Evolutionary conservation across 1,140 invertebrate genomes (phyloP).

Genomic region (Drosophila kurseongensis): DNA sequence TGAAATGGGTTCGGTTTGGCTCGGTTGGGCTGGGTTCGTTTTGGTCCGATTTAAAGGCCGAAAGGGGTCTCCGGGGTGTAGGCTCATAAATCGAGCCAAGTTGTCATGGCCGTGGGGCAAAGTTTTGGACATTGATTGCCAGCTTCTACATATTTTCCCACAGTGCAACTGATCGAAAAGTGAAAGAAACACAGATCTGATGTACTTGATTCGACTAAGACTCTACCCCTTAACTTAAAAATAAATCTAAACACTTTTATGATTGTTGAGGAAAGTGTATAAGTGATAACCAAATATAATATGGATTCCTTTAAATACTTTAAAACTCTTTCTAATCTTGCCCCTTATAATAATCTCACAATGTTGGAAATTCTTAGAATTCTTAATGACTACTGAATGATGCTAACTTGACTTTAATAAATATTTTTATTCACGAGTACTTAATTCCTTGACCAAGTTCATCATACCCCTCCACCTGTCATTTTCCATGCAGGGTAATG

Average conservation of each 20-base stretch:
- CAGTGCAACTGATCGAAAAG: conserved; percentile 71
- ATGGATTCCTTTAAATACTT: no score
- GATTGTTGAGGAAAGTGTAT: no score
- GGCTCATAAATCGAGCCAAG: conserved; percentile 74
- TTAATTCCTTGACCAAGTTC: background rate
- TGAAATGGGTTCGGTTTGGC: conserved; percentile 23
- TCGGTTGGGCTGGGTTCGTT: conserved; percentile 6
- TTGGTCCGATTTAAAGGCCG: conserved; percentile 7
- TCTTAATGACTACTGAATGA: background rate
- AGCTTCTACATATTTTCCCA: conserved; percentile 83
- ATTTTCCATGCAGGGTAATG: conserved; percentile 32
- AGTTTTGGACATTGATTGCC: conserved; percentile 80
- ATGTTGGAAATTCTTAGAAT: background rate
- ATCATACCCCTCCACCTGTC: conserved; percentile 6
- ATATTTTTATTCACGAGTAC: no score
- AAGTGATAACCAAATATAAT: no score
- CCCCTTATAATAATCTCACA: no score
- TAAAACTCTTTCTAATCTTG: no score
- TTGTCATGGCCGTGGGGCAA: conserved; percentile 74
- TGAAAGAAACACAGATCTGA: conserved; percentile 56
- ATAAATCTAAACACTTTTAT: no score
- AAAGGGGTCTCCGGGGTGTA: conserved; percentile 39
- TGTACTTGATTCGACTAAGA: background rate
- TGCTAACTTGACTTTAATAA: no score
- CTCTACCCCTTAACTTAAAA: conserved; percentile 28